Conservation (phyloP, 2,888 invertebrate species). For the Coenonympha arcania region DNA sequence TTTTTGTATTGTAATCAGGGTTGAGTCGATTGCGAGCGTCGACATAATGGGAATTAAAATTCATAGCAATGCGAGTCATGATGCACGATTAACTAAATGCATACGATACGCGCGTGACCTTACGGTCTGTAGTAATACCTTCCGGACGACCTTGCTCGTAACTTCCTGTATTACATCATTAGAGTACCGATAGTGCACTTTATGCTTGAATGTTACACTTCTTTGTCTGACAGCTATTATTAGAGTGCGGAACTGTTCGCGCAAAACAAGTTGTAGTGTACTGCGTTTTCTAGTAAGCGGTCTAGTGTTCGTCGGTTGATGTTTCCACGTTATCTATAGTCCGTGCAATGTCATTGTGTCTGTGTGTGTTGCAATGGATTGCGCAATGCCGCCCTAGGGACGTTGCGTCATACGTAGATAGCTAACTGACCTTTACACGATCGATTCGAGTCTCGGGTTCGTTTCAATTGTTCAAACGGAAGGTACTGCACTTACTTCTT, state of each 20-base stretch:
- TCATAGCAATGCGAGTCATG: slow-evolving; percentile 33
- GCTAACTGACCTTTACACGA: slow-evolving; percentile 61
- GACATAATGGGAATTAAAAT: slow-evolving; percentile 31
- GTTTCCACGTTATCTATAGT: slow-evolving; percentile 19
- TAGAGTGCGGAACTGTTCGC: slow-evolving; percentile 22
- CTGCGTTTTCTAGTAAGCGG: slow-evolving; percentile 11
- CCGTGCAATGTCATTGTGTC: slow-evolving; percentile 19
- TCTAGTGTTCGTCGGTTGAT: slow-evolving; percentile 13
- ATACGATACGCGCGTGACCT: slow-evolving; percentile 52
- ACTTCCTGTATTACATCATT: slow-evolving; percentile 70
- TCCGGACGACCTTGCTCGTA: slow-evolving; percentile 62
- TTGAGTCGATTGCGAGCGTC: slow-evolving; percentile 25
- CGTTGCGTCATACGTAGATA: slow-evolving; percentile 61
- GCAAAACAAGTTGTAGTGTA: slow-evolving; percentile 7
- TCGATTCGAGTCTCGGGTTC: slow-evolving; percentile 47
- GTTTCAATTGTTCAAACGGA: slow-evolving; percentile 14
- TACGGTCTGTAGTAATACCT: slow-evolving; percentile 47
- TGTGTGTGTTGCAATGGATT: slow-evolving; percentile 47
- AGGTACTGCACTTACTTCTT: no score
- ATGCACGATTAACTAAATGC: slow-evolving; percentile 52
- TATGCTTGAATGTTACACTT: slow-evolving; percentile 41
- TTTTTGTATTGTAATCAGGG: slow-evolving; percentile 21
- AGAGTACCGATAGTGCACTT: slow-evolving; percentile 50
- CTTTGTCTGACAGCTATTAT: slow-evolving; percentile 41
- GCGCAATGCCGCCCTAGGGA: slow-evolving; percentile 57